Evolutionary conservation across 2,888 invertebrate genomes (phyloP), one percentile per base, ranked within the genome.

Genomic region (Drosophila stalkeri): DNA sequence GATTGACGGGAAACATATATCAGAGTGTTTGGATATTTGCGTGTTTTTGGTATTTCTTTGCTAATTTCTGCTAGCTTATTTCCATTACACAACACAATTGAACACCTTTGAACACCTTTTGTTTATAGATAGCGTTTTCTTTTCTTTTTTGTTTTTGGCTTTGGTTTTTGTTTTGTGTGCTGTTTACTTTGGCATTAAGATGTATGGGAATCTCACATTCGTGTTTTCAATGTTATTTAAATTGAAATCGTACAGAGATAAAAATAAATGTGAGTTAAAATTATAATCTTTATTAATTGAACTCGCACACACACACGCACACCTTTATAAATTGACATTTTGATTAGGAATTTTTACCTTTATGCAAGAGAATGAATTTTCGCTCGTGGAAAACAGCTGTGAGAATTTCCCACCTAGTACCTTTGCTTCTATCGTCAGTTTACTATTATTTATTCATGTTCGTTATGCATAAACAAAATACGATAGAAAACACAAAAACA

Each of bases 371-470:
- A 64, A 69, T 61, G 46, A 67, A 37, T 59, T 67, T 76, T 49
- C 11, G 9, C 33, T 43, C 41, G 54, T 46, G 51, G 51, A 27
- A 43, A 70, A 39, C 70, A 80, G 41, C 46, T 80, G 80, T 27
- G 52, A 44, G 47, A 60, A 62, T 61, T 69, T 71, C 27, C 27
- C n/a, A 49, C 6, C 4, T 11, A 39, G 46, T 16, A 4, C 47
- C 61, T 70, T 66, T 81, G 70, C 66, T 67, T 81, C 56, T 59
- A 74, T 44, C 63, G 75, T 79, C 79, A 81, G 52, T 23, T 39
- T 8, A 41, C 27, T 33, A 33, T 33, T 39, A 54, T 35, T 41
- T 49, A 64, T 74, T 68, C 62, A 65, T 68, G 79, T 62, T 37
- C 51, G 49, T 66, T 60, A 43, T 64, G 60, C 63, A 72, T 64